Evolutionary conservation across 2,113 vertebrate genomes (phyloP), one percentile per base, ranked within the genome.

Genomic region (Chloebia gouldiae): DNA sequence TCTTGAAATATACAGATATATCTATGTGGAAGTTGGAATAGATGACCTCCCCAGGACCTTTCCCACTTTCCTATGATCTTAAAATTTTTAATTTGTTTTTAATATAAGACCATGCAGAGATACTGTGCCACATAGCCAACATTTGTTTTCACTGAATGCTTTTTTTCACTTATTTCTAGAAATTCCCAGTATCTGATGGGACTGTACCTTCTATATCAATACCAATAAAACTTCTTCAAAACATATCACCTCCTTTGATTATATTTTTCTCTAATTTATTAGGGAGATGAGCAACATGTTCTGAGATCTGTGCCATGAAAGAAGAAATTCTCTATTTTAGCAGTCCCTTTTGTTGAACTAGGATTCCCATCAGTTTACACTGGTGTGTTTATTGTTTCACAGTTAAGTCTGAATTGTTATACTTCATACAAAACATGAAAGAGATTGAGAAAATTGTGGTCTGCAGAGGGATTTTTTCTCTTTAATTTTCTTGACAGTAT

Each of bases 391-490:
- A n/a, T 28, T 92, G 20, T 65, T 94, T 90, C 54, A 60, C 37
- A 76, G 42, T 88, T 94, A 96, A 92, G 92, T 96, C 40, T 82
- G 7, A 88, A 90, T 31, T 76, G 49, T 89, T 85, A 13, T 12
- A 59, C 28, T 96, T 81, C 54, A 65, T 80, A 81, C 24, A 56
- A 89, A 89, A 51, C 17, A 78, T 3, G 45, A 60, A 83, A 81
- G 15, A 31, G 20, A 20, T n/a, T 39, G 30, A 84, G 57, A 88
- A 96, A 27, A 61, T 25, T 88, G 25, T 45, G 8, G 7, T 75
- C 18, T 57, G n/a, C 1, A 17, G n/a, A n/a, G 8, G 8, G 4
- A 64, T 92, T 94, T 82, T 78, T 92, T 95, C 93, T 69, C 76
- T 88, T 69, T 18, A 44, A 70, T 72, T 93, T 94, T 81, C 77